These are phyloP conservation scores for Digitonthophagus gazella DNA, from an alignment of 2,888 invertebrate species.

Conservation along the genomic window DNA sequence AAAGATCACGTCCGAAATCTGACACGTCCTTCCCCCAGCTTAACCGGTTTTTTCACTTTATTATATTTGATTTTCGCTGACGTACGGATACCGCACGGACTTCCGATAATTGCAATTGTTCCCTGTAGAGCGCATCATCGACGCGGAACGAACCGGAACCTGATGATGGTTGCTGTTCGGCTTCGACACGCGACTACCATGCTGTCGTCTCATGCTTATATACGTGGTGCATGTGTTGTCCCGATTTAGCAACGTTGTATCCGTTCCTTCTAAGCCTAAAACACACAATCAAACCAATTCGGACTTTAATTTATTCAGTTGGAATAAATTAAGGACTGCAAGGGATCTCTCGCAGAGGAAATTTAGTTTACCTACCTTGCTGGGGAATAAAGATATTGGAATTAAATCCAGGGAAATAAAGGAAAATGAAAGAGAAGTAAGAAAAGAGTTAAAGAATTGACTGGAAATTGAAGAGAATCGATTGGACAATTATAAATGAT, in stretches of 20 bases:
- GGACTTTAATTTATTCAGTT: neutral
- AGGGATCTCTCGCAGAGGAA: too few species aligned
- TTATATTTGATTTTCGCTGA: conserved; percentile 27
- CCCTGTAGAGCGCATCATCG: conserved; percentile 38
- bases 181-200: conserved; percentile 38
- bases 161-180: conserved; percentile 34
- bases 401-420: too few species aligned
- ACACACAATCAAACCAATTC: conserved; percentile 16
- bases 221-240: conserved; percentile 65
- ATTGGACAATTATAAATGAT: too few species aligned
- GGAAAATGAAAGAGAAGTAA: too few species aligned
- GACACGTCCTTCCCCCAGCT: neutral
- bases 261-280: conserved; percentile 52
- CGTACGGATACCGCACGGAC: conserved; percentile 7
- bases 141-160: conserved; percentile 42
- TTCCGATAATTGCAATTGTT: conserved; percentile 28
- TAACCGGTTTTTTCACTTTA: neutral
- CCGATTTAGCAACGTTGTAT: conserved; percentile 58
- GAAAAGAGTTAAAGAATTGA: too few species aligned
- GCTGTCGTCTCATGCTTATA: conserved; percentile 57
- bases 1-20: neutral
- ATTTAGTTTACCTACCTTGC: too few species aligned
- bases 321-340: too few species aligned
- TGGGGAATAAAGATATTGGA: too few species aligned
- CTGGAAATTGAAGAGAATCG: too few species aligned